Evolutionary conservation across 2,888 invertebrate species (phyloP).

Genomic region (Mantis religiosa): DNA sequence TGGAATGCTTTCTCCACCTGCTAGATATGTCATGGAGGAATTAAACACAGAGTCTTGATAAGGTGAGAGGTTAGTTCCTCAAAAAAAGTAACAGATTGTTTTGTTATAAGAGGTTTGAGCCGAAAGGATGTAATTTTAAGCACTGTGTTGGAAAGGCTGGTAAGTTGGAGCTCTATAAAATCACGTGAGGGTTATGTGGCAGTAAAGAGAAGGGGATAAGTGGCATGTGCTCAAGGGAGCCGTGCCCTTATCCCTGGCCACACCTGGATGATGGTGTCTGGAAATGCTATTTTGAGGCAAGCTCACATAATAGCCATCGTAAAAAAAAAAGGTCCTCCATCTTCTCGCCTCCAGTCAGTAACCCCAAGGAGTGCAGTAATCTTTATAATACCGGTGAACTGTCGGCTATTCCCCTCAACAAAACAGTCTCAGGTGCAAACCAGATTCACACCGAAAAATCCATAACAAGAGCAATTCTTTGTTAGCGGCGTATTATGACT

Average conservation of each 20-base stretch:
- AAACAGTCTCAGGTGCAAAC: too few relatives aligned
- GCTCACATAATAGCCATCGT: slow-evolving; percentile 27
- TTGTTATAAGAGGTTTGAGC: not conserved
- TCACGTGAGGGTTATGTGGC: not conserved
- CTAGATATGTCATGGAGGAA: too few relatives aligned
- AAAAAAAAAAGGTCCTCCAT: slow-evolving; percentile 13
- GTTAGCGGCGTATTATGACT: too few relatives aligned
- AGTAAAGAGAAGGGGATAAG: not conserved
- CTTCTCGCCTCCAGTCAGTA: not conserved
- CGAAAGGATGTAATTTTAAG: not conserved
- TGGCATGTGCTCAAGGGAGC: not conserved
- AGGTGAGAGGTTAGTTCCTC: not conserved
- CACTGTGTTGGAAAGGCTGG: not conserved
- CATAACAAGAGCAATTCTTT: too few relatives aligned
- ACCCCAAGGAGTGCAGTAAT: not conserved
- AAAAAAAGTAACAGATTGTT: not conserved
- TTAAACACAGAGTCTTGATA: too few relatives aligned
- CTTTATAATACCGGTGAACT: not conserved
- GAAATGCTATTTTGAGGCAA: slow-evolving; percentile 11
- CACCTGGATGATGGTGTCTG: slow-evolving; percentile 5
- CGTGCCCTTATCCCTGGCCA: not conserved
- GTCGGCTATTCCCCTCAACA: not conserved
- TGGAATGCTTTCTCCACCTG: too few relatives aligned
- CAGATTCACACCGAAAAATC: too few relatives aligned
- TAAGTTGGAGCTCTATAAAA: not conserved